Evolutionary conservation across 2,113 vertebrate genomes (phyloP), one percentile per base, ranked within the genome.

Genomic region (Aptenodytes patagonicus): DNA sequence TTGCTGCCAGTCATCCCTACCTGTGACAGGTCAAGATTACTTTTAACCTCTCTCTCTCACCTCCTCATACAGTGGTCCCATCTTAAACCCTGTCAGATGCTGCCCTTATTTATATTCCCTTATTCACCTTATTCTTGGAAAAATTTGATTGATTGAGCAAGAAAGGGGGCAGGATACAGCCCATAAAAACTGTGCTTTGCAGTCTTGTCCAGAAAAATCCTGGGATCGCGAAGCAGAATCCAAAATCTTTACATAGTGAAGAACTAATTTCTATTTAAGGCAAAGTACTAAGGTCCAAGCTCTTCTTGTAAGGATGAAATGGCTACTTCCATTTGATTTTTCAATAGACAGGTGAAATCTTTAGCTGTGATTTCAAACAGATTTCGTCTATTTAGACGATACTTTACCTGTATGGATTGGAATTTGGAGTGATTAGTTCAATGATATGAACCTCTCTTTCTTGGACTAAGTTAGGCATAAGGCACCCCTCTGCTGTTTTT

Each of bases 351-450:
- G 22, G 7, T 40, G 9, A 87, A 76, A 46, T 13, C 52, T 64
- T 58, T 28, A 71, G 31, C 26, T 73, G 21, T 51, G 32, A 49
- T 51, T 75, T 90, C 55, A 68, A 77, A 64, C n/a, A 66, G 51
- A 64, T 75, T 66, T 69, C 87, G 52, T 61, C 25, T 62, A 46
- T 55, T 92, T 60, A 60, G 38, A 26, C 2, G 13, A 81, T 54
- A 93, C 57, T 95, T 98, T 97, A 99, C 99, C 99, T 99, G 98
- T 98, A 98, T 11, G 98, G 98, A 94, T 99, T 99, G 38, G 99
- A 99, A 97, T 99, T 99, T 34, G 99, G 99, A 51, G 99, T 98
- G 94, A 99, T 98, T 62, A 99, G 97, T 94, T 99, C 99, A n/a
- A 99, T 98, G 89, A 99, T 98, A 97, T 99, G 99, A 55, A 99